Evolutionary conservation across 2,113 vertebrate species (phyloP), one percentile per base, ranked within the genome.

Genomic region (Ophthalmotilapia sp.): DNA sequence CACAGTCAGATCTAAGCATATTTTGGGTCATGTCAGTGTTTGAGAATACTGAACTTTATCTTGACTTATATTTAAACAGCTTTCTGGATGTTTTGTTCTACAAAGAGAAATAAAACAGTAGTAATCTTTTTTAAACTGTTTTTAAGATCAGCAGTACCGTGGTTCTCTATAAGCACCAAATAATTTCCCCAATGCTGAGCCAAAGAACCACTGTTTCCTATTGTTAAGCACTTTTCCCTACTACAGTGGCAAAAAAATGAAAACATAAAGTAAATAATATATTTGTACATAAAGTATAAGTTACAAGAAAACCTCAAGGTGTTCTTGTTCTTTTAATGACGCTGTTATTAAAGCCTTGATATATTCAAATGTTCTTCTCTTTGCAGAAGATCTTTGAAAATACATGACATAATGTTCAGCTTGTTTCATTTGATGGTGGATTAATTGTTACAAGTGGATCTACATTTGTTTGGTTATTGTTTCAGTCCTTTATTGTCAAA

Each of bases 191-290:
- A 38, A 81, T 42, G 45, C 68, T 40, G 60, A 90, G 51, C 90
- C 88, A 89, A 89, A 91, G 82, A 91, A 68, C 86, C 87, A 87
- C 73, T 62, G 19, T 23, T 68, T 81, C 47, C 19, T 45, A 29
- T 84, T 87, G 14, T 73, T 77, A 68, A 60, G 86, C 90, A 90
- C 89, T 88, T 94, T 89, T 65, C 75, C 42, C 68, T 60, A 11
- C 38, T 45, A 31, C 17, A 49, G 38, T 83, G 33, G 81, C 31
- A 81, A 77, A 81, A 81, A 55, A 75, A 56, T 3, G 68, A 42
- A 89, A 40, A 65, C 33, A 10, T 38, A 49, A 70, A 81, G 38
- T 56, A 49, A 81, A 58, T 80, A 54, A 31, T 51, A 87, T 47
- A 79, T 84, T 86, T 93, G 85, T 91, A 87, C 13, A 86, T 81